Evolutionary conservation across 1,140 invertebrate species (phyloP).

Genomic region (Sogatella furcifera): DNA sequence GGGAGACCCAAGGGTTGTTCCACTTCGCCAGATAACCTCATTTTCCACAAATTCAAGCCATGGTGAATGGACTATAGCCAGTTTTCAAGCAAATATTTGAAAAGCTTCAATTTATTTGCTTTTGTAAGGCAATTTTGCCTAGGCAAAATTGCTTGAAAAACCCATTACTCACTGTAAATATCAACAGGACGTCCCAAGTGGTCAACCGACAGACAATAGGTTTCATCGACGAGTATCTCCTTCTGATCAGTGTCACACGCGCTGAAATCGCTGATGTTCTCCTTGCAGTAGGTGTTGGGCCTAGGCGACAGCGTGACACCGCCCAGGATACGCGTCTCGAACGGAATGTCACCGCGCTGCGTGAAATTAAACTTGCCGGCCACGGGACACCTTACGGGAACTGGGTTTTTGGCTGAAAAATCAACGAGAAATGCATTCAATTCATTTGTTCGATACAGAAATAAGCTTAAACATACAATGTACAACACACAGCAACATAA

Average conservation of each 20-base stretch:
- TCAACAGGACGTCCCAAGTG: slow-evolving; percentile 84
- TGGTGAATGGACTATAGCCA: too few relatives aligned
- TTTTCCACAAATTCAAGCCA: too few relatives aligned
- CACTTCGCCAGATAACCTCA: too few relatives aligned
- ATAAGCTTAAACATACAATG: too few relatives aligned
- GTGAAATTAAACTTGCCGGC: slow-evolving; percentile 92
- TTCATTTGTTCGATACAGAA: too few relatives aligned
- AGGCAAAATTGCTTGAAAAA: background rate
- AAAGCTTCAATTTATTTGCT: too few relatives aligned
- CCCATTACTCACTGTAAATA: slow-evolving; percentile 61
- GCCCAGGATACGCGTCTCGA: slow-evolving; percentile 85
- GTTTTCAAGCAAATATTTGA: too few relatives aligned
- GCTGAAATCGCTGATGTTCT: slow-evolving; percentile 90
- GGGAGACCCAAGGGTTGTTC: too few relatives aligned
- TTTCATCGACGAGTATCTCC: slow-evolving; percentile 85
- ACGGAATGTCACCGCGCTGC: slow-evolving; percentile 76
- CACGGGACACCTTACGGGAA: slow-evolving; percentile 86
- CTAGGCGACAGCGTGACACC: slow-evolving; percentile 88
- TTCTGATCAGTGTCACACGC: slow-evolving; percentile 90
- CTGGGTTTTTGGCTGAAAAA: slow-evolving; percentile 83
- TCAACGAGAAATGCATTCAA: too few relatives aligned
- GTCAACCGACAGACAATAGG: slow-evolving; percentile 92
- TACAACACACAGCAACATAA: too few relatives aligned
- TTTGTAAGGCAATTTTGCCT: too few relatives aligned
- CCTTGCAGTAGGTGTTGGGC: slow-evolving; percentile 84